These are phyloP conservation scores for Corbicula japonica DNA, from an alignment of 2,888 invertebrate species.

Conservation along the genomic window DNA sequence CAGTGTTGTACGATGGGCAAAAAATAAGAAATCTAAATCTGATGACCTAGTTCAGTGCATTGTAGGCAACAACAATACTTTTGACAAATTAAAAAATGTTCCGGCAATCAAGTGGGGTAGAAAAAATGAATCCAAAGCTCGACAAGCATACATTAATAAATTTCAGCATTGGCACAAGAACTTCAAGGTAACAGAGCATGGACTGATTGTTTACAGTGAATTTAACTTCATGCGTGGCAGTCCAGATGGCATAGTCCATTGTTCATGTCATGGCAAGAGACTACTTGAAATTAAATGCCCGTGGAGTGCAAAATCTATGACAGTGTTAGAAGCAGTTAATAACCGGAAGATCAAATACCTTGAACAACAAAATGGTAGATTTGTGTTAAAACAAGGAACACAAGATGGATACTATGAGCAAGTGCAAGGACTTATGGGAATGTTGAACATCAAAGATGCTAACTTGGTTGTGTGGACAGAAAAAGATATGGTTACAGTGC, in stretches of 20 bases:
- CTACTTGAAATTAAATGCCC: slow-evolving; percentile 18
- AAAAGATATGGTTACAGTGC: slow-evolving; percentile 12
- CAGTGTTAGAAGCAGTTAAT: not conserved
- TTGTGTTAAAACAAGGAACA: not conserved
- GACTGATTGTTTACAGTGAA: not conserved
- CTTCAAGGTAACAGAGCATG: slow-evolving; percentile 1
- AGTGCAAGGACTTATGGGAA: slow-evolving; percentile 15
- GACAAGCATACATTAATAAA: not conserved
- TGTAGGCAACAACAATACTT: not conserved
- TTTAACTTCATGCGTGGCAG: slow-evolving; percentile 7
- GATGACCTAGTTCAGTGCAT: not conserved
- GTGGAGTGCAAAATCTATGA: not conserved
- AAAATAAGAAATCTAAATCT: not conserved
- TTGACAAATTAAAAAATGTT: not conserved
- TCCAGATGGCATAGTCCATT: slow-evolving; percentile 19
- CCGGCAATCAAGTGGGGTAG: slow-evolving; percentile 6
- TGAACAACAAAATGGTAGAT: slow-evolving; percentile 2
- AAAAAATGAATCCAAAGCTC: not conserved
- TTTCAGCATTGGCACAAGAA: not conserved
- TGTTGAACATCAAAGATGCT: not conserved
- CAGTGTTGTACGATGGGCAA: not conserved
- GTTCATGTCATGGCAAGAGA: slow-evolving; percentile 7
- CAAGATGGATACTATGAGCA: slow-evolving; percentile 4
- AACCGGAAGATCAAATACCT: not conserved
- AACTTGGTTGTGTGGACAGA: slow-evolving; percentile 13